Conservation (phyloP, 2,888 invertebrate species). For the Platycnemis pennipes region DNA sequence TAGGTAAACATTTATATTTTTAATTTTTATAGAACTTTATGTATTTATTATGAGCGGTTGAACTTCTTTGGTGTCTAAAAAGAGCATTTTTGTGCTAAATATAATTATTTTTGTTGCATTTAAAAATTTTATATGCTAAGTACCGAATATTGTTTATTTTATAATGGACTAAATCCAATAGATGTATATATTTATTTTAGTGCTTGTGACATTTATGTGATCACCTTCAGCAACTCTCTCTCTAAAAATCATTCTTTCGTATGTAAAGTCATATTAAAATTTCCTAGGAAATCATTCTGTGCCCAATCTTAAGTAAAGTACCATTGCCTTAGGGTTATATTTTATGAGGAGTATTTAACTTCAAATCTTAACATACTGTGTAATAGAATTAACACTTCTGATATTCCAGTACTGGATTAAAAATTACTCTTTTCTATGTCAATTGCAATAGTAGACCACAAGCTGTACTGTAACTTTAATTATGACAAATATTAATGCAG, state of each 20-base stretch:
- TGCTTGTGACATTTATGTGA: conserved; percentile 34
- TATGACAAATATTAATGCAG: neutral
- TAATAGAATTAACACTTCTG: conserved; percentile 33
- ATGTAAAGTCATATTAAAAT: conserved; percentile 26
- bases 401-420: conserved; percentile 18
- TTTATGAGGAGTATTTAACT: conserved; percentile 63
- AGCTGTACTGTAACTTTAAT: conserved; percentile 35
- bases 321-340: conserved; percentile 57
- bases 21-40: conserved; percentile 62
- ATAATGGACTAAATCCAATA: conserved; percentile 29
- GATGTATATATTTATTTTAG: conserved; percentile 39
- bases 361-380: conserved; percentile 30
- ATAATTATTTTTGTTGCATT: conserved; percentile 59
- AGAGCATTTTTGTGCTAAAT: conserved; percentile 31
- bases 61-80: conserved; percentile 32
- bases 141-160: conserved; percentile 26
- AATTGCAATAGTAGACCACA: conserved; percentile 4
- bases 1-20: conserved; percentile 50
- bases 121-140: conserved; percentile 45
- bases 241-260: conserved; percentile 39
- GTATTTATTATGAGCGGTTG: conserved; percentile 57
- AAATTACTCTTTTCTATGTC: conserved; percentile 44
- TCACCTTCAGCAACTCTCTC: conserved; percentile 41
- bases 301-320: conserved; percentile 37
- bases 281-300: conserved; percentile 4